Percentiles rank a stretch among this genome's conserved stretches.
phyloP scores from a whole-genome alignment of 2,113 vertebrate genomes.

The Proterorhinus semilunaris region DNA sequence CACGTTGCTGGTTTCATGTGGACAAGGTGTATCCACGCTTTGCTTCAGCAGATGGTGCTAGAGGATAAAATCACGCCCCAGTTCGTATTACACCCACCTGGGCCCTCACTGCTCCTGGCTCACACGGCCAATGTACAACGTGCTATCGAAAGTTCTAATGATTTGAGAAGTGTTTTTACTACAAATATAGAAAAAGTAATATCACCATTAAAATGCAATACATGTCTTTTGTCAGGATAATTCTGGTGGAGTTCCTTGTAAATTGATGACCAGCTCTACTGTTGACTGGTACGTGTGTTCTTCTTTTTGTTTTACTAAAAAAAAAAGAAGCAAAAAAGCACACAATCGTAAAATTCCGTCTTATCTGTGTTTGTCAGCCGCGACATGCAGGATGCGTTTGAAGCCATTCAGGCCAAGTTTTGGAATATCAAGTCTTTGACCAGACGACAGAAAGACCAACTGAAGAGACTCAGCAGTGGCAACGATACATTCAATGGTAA shows the following conservation, averaged over 20 bases:
- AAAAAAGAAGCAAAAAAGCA: too few species aligned
- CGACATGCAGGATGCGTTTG: constrained; percentile 83
- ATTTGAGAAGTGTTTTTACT: background rate
- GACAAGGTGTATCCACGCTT: constrained; percentile 42
- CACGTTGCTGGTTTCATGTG: constrained; percentile 1
- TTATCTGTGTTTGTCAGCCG: constrained; percentile 77
- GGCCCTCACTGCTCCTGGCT: constrained; percentile 14
- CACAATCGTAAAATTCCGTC: constrained; percentile 3
- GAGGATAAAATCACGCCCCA: constrained; percentile 64
- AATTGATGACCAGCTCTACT: constrained; percentile 43
- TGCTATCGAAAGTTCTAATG: constrained; percentile 14
- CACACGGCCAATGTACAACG: background rate
- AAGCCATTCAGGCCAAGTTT: constrained; percentile 91
- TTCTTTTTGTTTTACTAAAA: background rate
- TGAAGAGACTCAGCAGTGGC: constrained; percentile 87
- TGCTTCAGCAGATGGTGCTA: constrained; percentile 77
- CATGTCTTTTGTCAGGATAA: constrained; percentile 59
- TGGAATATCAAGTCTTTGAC: constrained; percentile 86
- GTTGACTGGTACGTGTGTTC: constrained; percentile 69
- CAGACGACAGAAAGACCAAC: constrained; percentile 89
- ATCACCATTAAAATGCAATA: constrained; percentile 24
- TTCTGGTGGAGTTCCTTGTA: constrained; percentile 42
- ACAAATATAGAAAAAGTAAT: constrained; percentile 19
- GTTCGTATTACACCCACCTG: constrained; percentile 12
- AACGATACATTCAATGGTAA: constrained; percentile 86